Percentiles rank a stretch among this genome's conserved stretches.
phyloP scores from a whole-genome alignment of 2,888 invertebrate genomes.

The Aphidoletes aphidimyza region DNA sequence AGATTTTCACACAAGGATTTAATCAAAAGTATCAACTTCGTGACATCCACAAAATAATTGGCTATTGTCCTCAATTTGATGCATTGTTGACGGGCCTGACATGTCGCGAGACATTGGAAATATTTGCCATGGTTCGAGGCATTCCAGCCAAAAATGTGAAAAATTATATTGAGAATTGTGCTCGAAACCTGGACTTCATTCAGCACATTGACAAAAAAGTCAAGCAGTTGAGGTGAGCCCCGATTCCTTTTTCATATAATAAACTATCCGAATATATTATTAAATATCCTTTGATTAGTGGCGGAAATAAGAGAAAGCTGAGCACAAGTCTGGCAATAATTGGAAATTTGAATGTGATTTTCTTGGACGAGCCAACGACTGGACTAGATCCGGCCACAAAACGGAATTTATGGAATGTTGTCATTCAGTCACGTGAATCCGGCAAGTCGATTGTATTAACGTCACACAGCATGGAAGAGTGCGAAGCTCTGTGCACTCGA shows the following conservation, averaged over 20 bases:
- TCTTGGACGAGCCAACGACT: slow-evolving; percentile 61
- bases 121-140: slow-evolving; percentile 76
- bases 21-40: slow-evolving; percentile 69
- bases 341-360: slow-evolving; percentile 75
- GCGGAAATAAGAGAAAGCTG: slow-evolving; percentile 79
- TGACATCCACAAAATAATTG: slow-evolving; percentile 71
- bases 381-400: slow-evolving; percentile 72
- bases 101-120: slow-evolving; percentile 74
- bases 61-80: slow-evolving; percentile 83
- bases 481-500: slow-evolving; percentile 83
- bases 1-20: slow-evolving; percentile 74
- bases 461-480: slow-evolving; percentile 89
- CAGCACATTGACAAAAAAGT: slow-evolving; percentile 73
- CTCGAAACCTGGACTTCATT: slow-evolving; percentile 71
- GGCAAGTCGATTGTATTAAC: slow-evolving; percentile 84
- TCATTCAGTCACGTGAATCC: slow-evolving; percentile 74
- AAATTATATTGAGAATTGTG: slow-evolving; percentile 66
- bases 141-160: slow-evolving; percentile 66
- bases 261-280: too few species aligned
- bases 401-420: slow-evolving; percentile 82
- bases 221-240: slow-evolving; percentile 63
- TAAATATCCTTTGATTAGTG: slow-evolving; percentile 67
- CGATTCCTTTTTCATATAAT: not conserved
- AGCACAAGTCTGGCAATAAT: slow-evolving; percentile 78
- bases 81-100: slow-evolving; percentile 77